Evolutionary conservation across 2,797 vertebrate genomes (phyloP).

Genomic region (Paramormyrops hopkinsi): DNA sequence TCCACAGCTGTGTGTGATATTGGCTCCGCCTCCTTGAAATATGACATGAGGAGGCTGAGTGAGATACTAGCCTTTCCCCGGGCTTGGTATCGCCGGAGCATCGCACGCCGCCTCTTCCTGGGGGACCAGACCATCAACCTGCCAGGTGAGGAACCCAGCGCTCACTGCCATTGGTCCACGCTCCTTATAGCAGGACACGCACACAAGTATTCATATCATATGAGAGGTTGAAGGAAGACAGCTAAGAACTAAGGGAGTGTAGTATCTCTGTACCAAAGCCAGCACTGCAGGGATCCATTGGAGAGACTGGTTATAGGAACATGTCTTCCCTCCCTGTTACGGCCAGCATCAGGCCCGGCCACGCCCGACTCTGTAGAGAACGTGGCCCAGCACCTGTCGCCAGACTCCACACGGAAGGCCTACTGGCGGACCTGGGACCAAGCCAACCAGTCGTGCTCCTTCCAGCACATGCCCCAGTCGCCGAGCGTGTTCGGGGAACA

Average conservation of each 20-base stretch:
- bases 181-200: neutral
- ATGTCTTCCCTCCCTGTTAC: conserved; percentile 24
- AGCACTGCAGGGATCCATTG: neutral
- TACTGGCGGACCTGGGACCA: conserved; percentile 88
- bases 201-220: neutral
- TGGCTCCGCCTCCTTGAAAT: conserved; percentile 97
- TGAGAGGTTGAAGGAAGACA: neutral
- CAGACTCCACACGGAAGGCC: conserved; percentile 88
- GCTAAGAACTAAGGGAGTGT: neutral
- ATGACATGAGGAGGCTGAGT: conserved; percentile 93
- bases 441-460: conserved; percentile 9
- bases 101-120: conserved; percentile 89
- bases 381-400: conserved; percentile 86
- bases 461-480: conserved; percentile 42
- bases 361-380: conserved; percentile 93
- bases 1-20: conserved; percentile 92
- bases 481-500: conserved; percentile 84
- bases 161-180: neutral
- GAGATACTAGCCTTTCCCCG: conserved; percentile 96
- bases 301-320: conserved; percentile 6
- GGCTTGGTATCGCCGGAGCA: conserved; percentile 96
- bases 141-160: conserved; percentile 66
- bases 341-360: conserved; percentile 82
- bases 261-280: neutral
- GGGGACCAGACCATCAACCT: conserved; percentile 97